These are phyloP conservation scores for Chelon labrosus DNA, from an alignment of 2,797 vertebrate genomes.

Conservation along the genomic window DNA sequence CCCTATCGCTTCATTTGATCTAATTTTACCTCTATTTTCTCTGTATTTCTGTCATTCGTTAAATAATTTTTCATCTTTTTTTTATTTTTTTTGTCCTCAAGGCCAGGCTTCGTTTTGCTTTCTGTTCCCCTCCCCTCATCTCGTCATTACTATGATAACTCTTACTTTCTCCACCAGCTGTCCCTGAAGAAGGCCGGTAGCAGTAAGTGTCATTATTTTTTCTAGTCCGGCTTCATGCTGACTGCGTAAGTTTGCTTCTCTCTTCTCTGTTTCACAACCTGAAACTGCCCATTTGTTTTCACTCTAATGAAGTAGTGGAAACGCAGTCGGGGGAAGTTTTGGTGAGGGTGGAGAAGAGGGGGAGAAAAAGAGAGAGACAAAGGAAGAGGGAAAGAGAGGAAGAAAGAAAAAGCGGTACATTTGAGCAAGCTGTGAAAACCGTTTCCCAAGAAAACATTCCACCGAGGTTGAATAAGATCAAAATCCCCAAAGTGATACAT, in stretches of 20 bases:
- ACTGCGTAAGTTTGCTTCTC: conserved; percentile 66
- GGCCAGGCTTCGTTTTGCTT: conserved; percentile 44
- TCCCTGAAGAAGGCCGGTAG: conserved; percentile 66
- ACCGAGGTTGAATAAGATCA: conserved; percentile 52
- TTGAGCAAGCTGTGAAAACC: conserved; percentile 64
- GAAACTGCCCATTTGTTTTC: conserved; percentile 77
- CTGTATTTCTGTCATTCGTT: conserved; percentile 45
- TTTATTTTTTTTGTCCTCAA: conserved; percentile 11
- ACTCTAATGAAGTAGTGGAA: conserved; percentile 77
- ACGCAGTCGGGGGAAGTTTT: conserved; percentile 23
- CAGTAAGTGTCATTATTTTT: conserved; percentile 75
- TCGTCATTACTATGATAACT: conserved; percentile 67
- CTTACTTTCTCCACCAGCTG: conserved; percentile 52
- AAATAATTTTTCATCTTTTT: conserved; percentile 24
- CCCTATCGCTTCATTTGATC: conserved; percentile 52
- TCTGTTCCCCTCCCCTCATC: conserved; percentile 36
- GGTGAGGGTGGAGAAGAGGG: not conserved
- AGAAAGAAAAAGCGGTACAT: conserved; percentile 24
- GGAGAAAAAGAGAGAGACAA: conserved; percentile 9
- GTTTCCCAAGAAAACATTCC: conserved; percentile 69
- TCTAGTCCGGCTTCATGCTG: conserved; percentile 65
- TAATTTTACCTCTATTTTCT: conserved; percentile 53
- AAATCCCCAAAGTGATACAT: conserved; percentile 69
- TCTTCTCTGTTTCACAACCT: conserved; percentile 58
- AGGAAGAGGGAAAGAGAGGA: conserved; percentile 8